These are phyloP conservation scores for Radopholus similis DNA, from an alignment of 1,140 invertebrate species.

Conservation along the genomic window DNA sequence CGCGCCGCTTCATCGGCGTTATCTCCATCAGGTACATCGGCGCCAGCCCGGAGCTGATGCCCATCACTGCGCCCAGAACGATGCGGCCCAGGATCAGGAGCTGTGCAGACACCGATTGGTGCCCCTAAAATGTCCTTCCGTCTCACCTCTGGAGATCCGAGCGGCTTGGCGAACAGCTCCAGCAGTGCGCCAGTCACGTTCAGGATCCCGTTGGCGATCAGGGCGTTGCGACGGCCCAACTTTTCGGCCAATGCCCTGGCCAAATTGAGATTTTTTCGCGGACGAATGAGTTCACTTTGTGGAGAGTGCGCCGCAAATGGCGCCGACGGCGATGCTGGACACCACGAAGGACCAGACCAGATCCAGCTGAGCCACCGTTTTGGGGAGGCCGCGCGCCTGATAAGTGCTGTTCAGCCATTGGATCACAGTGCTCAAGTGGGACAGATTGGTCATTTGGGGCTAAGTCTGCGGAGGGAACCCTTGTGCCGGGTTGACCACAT, in stretches of 20 bases:
- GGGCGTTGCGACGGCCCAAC: slow-evolving; percentile 51
- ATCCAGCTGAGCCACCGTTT: slow-evolving; percentile 33
- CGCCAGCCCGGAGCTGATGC: slow-evolving; percentile 61
- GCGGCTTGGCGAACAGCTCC: slow-evolving; percentile 45
- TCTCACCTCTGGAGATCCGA: slow-evolving; percentile 46
- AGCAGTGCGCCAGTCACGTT: slow-evolving; percentile 51
- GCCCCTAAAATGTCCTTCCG: slow-evolving; percentile 1
- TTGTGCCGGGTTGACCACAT: slow-evolving; percentile 55
- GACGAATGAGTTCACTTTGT: slow-evolving; percentile 45
- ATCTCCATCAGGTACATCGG: slow-evolving; percentile 62
- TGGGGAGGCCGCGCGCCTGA: slow-evolving; percentile 12
- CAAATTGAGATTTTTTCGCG: background rate
- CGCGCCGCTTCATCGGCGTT: slow-evolving; percentile 56
- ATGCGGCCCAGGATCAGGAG: slow-evolving; percentile 37
- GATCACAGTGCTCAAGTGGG: slow-evolving; percentile 4
- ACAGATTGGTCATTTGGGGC: background rate
- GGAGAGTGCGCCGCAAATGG: slow-evolving; percentile 61
- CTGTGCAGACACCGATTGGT: background rate
- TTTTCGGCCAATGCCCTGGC: slow-evolving; percentile 38
- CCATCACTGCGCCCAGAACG: slow-evolving; percentile 55
- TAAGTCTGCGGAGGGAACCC: slow-evolving; percentile 24
- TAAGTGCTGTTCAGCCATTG: slow-evolving; percentile 56
- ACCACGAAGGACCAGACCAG: slow-evolving; percentile 62
- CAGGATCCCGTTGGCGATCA: slow-evolving; percentile 50
- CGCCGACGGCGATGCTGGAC: slow-evolving; percentile 62